A percentile compares a stretch with the other conserved stretches of the same genome.
These are phyloP conservation scores for Microplitis manilae DNA, from an alignment of 2,888 invertebrate species.

Conservation along the genomic window DNA sequence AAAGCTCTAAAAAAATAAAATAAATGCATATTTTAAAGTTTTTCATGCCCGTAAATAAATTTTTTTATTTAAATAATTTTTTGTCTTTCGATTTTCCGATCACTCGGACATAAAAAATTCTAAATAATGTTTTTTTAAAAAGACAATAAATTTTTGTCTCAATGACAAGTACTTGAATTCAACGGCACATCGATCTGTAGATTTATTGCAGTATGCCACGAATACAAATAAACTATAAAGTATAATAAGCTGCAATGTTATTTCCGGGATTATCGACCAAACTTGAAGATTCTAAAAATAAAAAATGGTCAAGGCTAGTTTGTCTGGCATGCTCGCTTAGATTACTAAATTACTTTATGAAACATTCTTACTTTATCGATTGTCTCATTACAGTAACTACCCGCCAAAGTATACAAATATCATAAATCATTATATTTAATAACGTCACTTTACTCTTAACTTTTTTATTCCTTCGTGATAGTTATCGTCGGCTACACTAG, in stretches of 20 bases:
- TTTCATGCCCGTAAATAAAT: constrained; percentile 53
- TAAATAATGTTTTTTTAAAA: too few relatives aligned
- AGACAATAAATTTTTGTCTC: neutral
- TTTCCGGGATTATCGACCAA: constrained; percentile 32
- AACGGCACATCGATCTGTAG: neutral
- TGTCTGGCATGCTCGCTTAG: neutral
- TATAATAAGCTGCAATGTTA: neutral
- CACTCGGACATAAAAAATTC: neutral
- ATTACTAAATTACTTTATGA: neutral
- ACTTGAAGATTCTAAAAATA: constrained; percentile 31
- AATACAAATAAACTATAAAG: neutral
- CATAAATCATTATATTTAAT: neutral
- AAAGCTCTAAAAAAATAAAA: neutral
- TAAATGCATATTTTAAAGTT: constrained; percentile 52
- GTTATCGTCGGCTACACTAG: neutral
- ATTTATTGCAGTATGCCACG: neutral
- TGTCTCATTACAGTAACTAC: neutral
- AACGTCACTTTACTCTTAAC: neutral
- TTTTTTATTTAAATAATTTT: neutral
- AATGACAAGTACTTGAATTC: neutral
- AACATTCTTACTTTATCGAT: constrained; percentile 1
- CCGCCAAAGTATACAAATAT: neutral
- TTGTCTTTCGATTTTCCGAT: neutral
- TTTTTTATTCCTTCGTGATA: neutral
- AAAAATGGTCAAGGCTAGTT: constrained; percentile 19